These are phyloP conservation scores for Popillia japonica DNA, from an alignment of 1,140 invertebrate genomes.

Conservation along the genomic window DNA sequence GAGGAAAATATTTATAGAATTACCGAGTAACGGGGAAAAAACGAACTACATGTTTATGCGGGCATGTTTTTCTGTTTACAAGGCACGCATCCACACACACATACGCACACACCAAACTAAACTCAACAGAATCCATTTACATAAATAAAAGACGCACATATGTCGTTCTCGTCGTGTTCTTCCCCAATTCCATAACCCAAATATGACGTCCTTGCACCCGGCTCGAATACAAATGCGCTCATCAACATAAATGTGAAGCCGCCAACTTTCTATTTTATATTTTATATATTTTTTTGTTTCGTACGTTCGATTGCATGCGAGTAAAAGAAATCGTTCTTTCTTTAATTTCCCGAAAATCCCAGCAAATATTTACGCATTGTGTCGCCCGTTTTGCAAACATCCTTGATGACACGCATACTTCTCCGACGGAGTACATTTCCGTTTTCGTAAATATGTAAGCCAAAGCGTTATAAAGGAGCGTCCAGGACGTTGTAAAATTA, in stretches of 20 bases:
- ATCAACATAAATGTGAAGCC: background rate
- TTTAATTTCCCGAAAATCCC: background rate
- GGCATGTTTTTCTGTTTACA: background rate
- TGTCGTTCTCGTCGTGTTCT: background rate
- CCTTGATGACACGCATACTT: constrained; percentile 31
- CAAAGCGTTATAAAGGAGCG: background rate
- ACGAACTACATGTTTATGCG: background rate
- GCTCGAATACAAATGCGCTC: background rate
- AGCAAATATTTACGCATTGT: constrained; percentile 14
- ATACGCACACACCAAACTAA: no score
- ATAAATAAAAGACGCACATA: background rate
- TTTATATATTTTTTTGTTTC: no score
- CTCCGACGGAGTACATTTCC: background rate
- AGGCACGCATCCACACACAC: background rate
- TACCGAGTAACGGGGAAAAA: background rate
- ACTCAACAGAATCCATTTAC: no score
- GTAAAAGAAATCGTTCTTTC: no score
- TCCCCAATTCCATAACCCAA: background rate
- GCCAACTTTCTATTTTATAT: background rate
- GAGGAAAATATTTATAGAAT: background rate
- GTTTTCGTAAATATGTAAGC: constrained; percentile 18
- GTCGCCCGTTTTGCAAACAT: constrained; percentile 16
- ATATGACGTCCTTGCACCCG: background rate
- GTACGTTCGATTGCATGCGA: no score
- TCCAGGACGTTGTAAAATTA: constrained; percentile 20